These are phyloP conservation scores for Phrynocephalus vlangalii DNA, from an alignment of 2,797 vertebrate species.

Conservation along the genomic window DNA sequence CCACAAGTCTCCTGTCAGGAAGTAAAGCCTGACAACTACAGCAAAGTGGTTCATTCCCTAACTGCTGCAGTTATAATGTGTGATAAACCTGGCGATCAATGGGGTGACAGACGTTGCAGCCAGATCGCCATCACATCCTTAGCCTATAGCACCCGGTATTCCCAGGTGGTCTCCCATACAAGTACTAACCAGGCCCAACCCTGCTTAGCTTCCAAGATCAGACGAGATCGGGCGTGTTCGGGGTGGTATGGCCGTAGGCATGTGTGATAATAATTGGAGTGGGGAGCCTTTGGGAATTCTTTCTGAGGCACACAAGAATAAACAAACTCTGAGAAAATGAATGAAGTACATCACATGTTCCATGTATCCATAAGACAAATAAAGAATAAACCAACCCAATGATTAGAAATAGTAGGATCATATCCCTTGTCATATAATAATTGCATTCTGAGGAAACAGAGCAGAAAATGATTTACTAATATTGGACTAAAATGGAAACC, in stretches of 20 bases:
- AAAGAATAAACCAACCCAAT: background rate
- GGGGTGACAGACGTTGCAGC: too few relatives aligned
- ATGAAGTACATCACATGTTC: background rate
- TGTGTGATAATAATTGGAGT: background rate
- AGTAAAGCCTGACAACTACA: background rate
- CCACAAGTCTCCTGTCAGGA: background rate
- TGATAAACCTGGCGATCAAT: too few relatives aligned
- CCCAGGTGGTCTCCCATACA: too few relatives aligned
- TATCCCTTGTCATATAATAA: background rate
- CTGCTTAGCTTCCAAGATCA: too few relatives aligned
- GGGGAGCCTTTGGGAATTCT: background rate
- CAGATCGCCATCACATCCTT: too few relatives aligned
- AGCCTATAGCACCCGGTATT: too few relatives aligned
- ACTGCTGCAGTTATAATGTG: too few relatives aligned
- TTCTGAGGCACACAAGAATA: background rate
- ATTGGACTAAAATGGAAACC: slow-evolving; percentile 4
- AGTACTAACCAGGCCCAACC: too few relatives aligned
- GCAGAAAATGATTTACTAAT: slow-evolving; percentile 1
- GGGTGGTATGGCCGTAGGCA: too few relatives aligned
- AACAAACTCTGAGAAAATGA: background rate
- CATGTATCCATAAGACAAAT: background rate
- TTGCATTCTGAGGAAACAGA: background rate
- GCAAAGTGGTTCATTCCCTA: too few relatives aligned
- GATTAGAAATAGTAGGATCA: background rate
- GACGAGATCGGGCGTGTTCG: too few relatives aligned